A percentile compares a stretch with the other conserved stretches of the same genome.
Conservation (phyloP, 2,113 vertebrate genomes). For the Lipophrys pholis region DNA sequence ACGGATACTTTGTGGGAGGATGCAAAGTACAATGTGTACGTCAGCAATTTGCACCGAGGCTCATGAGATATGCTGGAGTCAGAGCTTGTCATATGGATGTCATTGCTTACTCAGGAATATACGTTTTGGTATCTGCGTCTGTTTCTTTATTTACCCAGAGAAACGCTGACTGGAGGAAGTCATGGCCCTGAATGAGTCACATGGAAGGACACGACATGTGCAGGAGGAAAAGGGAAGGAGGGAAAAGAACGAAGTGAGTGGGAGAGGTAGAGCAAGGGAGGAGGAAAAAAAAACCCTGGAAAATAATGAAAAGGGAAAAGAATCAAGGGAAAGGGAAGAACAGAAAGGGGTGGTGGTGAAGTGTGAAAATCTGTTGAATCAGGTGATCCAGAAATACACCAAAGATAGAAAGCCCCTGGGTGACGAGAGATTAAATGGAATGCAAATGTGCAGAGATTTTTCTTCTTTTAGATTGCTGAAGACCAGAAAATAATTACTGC, state of each 20-base stretch:
- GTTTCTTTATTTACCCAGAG: conserved; percentile 55
- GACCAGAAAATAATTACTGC: too few relatives aligned
- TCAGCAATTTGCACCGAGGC: conserved; percentile 37
- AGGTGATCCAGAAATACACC: neutral
- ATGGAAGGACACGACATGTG: conserved; percentile 37
- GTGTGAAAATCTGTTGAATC: neutral
- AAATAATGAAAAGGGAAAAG: neutral
- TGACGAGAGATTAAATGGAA: neutral
- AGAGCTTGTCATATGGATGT: conserved; percentile 33
- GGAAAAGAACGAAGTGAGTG: neutral
- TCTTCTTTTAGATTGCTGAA: neutral
- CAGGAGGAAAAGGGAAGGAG: conserved; percentile 23
- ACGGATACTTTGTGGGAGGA: conserved; percentile 22
- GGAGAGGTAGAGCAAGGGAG: neutral
- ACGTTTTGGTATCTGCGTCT: conserved; percentile 24
- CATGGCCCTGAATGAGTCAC: conserved; percentile 48
- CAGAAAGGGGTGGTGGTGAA: neutral
- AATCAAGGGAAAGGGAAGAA: neutral
- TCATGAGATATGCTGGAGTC: conserved; percentile 40
- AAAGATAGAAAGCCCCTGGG: neutral
- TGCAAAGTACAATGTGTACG: conserved; percentile 29
- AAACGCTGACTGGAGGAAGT: conserved; percentile 57
- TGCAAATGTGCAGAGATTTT: neutral
- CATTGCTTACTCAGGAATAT: conserved; percentile 59
- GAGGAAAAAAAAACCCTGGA: neutral